These are phyloP conservation scores for Taurulus bubalis DNA, from an alignment of 2,113 vertebrate species.

Conservation along the genomic window DNA sequence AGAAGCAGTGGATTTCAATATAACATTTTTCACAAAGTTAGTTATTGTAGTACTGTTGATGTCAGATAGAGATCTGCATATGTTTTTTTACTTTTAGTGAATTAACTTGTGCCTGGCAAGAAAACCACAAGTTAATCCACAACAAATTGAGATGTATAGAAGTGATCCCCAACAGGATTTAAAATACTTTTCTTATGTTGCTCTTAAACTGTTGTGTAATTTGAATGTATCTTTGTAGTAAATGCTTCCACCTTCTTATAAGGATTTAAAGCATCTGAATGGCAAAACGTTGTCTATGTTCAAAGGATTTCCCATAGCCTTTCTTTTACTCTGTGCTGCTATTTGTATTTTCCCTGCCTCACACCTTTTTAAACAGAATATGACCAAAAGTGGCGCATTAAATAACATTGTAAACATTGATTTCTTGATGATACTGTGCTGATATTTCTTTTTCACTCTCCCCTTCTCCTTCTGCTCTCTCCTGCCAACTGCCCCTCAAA, in stretches of 20 bases:
- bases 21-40: not conserved
- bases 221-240: not conserved
- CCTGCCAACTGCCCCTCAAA: slow-evolving; percentile 21
- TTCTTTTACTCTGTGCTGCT: not conserved
- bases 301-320: not conserved
- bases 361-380: not conserved
- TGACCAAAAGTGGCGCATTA: not conserved
- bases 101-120: not conserved
- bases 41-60: not conserved
- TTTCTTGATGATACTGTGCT: slow-evolving; percentile 16
- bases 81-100: too few species aligned
- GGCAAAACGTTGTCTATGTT: not conserved
- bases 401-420: not conserved
- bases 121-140: not conserved
- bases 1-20: not conserved
- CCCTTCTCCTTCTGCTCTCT: not conserved
- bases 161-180: not conserved
- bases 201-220: not conserved
- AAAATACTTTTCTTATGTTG: not conserved
- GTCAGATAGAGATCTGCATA: not conserved
- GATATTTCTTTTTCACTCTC: slow-evolving; percentile 18
- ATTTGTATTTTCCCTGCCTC: not conserved
- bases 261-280: not conserved
- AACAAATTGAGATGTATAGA: not conserved
- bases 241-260: not conserved